Evolutionary conservation across 2,797 vertebrate species (phyloP).

Genomic region (Peromyscus aztecus): DNA sequence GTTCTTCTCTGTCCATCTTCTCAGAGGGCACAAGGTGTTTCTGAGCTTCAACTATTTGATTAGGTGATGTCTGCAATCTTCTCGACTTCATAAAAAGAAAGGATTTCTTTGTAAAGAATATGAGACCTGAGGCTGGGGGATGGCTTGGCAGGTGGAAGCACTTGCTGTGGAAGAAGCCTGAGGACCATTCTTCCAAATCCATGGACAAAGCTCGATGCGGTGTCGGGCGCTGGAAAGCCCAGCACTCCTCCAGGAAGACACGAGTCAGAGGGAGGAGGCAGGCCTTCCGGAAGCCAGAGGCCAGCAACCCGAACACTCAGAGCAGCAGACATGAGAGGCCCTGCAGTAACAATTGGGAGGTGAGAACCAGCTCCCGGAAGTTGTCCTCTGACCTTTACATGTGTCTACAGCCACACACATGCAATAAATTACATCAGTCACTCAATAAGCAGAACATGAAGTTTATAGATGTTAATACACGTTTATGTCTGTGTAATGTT

Average conservation of each 20-base stretch:
- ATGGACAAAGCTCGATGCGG: background rate
- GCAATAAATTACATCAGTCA: background rate
- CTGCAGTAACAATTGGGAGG: too few species aligned
- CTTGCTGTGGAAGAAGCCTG: background rate
- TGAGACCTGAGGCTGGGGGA: background rate
- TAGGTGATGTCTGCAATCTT: background rate
- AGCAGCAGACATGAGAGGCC: background rate
- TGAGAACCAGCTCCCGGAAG: background rate
- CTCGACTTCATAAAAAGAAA: background rate
- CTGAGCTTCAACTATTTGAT: background rate
- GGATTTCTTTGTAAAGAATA: background rate
- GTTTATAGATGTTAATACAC: background rate
- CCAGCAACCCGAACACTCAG: background rate
- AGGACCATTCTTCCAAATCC: background rate
- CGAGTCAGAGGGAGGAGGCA: background rate
- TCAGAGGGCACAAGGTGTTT: background rate
- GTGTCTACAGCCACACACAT: background rate
- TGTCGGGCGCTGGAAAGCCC: background rate
- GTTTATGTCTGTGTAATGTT: background rate
- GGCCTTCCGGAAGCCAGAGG: background rate
- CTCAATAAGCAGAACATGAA: background rate
- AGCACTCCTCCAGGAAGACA: background rate
- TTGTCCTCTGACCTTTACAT: background rate
- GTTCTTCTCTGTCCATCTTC: background rate
- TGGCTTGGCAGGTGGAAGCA: background rate